Percentiles rank a stretch among this genome's conserved stretches.
phyloP scores from a whole-genome alignment of 2,888 invertebrate genomes.

The Calliscelio sp. region DNA sequence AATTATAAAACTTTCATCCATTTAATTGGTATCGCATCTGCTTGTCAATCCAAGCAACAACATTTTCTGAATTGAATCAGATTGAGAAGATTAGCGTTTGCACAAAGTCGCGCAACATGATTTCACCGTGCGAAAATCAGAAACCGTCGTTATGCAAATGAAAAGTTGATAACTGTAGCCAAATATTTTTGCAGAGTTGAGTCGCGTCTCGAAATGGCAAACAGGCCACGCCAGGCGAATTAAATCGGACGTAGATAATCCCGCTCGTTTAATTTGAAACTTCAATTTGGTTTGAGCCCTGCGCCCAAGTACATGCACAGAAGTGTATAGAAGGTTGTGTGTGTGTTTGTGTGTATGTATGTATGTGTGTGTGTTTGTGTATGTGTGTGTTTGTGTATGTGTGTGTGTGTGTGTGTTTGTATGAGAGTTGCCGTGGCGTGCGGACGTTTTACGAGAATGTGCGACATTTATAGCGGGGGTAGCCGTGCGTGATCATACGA shows the following conservation, averaged over 20 bases:
- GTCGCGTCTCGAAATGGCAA: slow-evolving; percentile 68
- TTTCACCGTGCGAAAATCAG: too few species aligned
- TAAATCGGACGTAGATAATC: slow-evolving; percentile 72
- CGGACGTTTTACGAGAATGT: slow-evolving; percentile 56
- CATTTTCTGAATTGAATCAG: too few species aligned
- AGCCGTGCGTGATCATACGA: slow-evolving; percentile 50
- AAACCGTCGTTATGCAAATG: slow-evolving; percentile 34
- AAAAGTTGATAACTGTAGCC: slow-evolving; percentile 38
- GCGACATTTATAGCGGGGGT: slow-evolving; percentile 62
- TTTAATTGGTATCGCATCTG: too few species aligned
- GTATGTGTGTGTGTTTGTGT: too few species aligned
- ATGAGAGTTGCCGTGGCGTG: background rate
- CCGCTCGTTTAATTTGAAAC: slow-evolving; percentile 82
- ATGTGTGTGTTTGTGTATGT: too few species aligned
- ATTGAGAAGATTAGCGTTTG: too few species aligned
- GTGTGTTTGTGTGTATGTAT: too few species aligned
- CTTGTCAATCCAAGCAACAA: too few species aligned
- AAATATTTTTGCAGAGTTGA: slow-evolving; percentile 50
- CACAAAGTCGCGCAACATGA: too few species aligned
- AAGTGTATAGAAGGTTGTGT: too few species aligned
- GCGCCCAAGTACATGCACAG: slow-evolving; percentile 78
- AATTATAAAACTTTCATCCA: too few species aligned
- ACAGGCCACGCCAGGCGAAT: slow-evolving; percentile 75
- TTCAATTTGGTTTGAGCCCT: slow-evolving; percentile 80
- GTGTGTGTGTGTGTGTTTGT: too few species aligned